Percentiles rank a stretch among this genome's conserved stretches.
phyloP scores from a whole-genome alignment of 2,113 vertebrate genomes.

The Bungarus multicinctus region DNA sequence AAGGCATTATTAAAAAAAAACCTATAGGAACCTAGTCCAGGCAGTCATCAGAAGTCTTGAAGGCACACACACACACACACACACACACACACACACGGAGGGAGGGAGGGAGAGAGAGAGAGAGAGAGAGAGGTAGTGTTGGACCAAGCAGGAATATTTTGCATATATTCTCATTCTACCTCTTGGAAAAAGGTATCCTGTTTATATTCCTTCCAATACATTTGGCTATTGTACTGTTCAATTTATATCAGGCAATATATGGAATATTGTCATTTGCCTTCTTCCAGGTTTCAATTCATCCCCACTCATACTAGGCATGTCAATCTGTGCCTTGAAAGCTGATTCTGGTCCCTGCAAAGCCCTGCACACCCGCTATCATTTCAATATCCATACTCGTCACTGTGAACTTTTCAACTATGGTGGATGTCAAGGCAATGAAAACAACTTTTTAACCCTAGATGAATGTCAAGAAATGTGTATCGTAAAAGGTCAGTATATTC shows the following conservation, averaged over 20 bases:
- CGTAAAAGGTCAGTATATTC: constrained; percentile 54
- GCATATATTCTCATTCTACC: neutral
- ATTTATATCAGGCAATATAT: neutral
- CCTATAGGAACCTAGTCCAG: neutral
- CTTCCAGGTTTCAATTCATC: constrained; percentile 41
- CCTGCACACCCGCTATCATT: constrained; percentile 75
- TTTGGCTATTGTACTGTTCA: neutral
- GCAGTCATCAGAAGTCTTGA: neutral
- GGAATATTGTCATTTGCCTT: neutral
- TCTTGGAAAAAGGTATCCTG: neutral
- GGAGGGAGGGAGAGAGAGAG: too few relatives aligned
- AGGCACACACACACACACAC: neutral
- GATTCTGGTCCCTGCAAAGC: constrained; percentile 84
- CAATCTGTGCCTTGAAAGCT: constrained; percentile 79
- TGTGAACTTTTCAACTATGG: constrained; percentile 86
- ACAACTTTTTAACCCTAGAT: constrained; percentile 81
- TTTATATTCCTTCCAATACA: neutral
- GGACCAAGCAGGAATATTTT: neutral
- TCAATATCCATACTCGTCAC: constrained; percentile 69
- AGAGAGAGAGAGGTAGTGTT: too few relatives aligned
- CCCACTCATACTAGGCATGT: constrained; percentile 66
- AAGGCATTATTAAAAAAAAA: neutral
- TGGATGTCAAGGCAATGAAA: constrained; percentile 88
- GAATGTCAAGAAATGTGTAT: constrained; percentile 78
- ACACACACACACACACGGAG: neutral